Percentiles rank a stretch among this genome's conserved stretches.
phyloP scores from a whole-genome alignment of 1,140 invertebrate species.

The Catajapyx aquilonaris region DNA sequence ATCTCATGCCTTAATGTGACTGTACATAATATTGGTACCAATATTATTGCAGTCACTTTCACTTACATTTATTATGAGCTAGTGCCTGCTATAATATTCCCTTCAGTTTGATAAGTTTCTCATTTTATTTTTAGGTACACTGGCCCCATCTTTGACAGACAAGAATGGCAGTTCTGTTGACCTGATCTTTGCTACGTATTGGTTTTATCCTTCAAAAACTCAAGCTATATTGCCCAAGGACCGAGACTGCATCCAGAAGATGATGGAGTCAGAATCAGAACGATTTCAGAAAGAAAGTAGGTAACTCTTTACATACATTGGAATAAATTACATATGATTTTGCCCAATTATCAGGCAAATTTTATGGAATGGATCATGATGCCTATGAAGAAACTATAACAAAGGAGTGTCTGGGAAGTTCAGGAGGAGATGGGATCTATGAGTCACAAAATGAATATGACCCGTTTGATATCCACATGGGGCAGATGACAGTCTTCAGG shows the following conservation, averaged over 20 bases:
- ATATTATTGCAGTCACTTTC: no score
- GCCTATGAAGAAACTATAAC: slow-evolving; percentile 22
- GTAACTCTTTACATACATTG: no score
- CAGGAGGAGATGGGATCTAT: slow-evolving; percentile 5
- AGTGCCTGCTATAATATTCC: no score
- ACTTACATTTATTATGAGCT: no score
- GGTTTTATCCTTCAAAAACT: slow-evolving; percentile 27
- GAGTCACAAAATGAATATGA: slow-evolving; percentile 12
- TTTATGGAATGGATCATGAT: no score
- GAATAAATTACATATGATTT: no score
- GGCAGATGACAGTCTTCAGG: slow-evolving; percentile 29
- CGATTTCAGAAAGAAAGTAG: slow-evolving; percentile 18
- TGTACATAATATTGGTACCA: no score
- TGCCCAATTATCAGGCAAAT: no score
- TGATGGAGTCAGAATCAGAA: slow-evolving; percentile 17
- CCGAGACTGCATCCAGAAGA: slow-evolving; percentile 22
- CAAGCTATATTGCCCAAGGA: slow-evolving; percentile 22
- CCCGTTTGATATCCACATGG: slow-evolving; percentile 25
- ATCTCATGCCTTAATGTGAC: no score
- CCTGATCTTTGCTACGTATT: slow-evolving; percentile 29
- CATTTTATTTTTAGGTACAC: slow-evolving; percentile 17
- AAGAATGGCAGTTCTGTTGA: slow-evolving; percentile 21
- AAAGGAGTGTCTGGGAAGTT: slow-evolving; percentile 18
- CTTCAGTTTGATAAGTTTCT: no score
- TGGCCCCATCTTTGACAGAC: slow-evolving; percentile 21